Conservation (phyloP, 2,113 vertebrate species). For the Terrapene triunguis region DNA sequence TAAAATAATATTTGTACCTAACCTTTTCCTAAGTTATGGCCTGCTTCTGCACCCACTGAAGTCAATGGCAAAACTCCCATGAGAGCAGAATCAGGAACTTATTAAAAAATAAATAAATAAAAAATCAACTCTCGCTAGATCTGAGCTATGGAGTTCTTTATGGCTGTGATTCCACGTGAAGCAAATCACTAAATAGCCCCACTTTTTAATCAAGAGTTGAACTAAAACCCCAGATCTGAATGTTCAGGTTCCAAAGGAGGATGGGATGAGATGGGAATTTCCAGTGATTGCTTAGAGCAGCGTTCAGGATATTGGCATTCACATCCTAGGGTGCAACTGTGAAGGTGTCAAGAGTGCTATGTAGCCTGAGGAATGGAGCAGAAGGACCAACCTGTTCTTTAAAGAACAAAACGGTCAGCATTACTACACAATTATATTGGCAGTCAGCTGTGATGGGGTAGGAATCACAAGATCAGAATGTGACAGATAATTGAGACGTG, state of each 20-base stretch:
- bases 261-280: background rate
- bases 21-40: background rate
- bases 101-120: slow-evolving; percentile 15
- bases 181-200: slow-evolving; percentile 34
- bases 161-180: slow-evolving; percentile 8
- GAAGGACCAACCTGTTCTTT: background rate
- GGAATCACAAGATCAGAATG: slow-evolving; percentile 10
- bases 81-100: background rate
- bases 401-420: slow-evolving; percentile 17
- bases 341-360: background rate
- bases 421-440: slow-evolving; percentile 49
- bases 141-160: slow-evolving; percentile 43
- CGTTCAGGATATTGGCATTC: background rate
- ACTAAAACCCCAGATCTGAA: background rate
- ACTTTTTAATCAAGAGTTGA: slow-evolving; percentile 23
- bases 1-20: background rate
- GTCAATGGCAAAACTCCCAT: background rate
- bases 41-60: slow-evolving; percentile 26
- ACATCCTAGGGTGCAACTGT: background rate
- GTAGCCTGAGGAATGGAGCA: background rate
- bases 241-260: background rate
- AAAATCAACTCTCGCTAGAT: slow-evolving; percentile 2
- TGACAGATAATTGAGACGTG: slow-evolving; percentile 15
- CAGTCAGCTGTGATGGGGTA: background rate
- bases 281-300: background rate